Base-by-base conservation (phyloP, 2,888 invertebrate species). In the Dynastes maya region DNA sequence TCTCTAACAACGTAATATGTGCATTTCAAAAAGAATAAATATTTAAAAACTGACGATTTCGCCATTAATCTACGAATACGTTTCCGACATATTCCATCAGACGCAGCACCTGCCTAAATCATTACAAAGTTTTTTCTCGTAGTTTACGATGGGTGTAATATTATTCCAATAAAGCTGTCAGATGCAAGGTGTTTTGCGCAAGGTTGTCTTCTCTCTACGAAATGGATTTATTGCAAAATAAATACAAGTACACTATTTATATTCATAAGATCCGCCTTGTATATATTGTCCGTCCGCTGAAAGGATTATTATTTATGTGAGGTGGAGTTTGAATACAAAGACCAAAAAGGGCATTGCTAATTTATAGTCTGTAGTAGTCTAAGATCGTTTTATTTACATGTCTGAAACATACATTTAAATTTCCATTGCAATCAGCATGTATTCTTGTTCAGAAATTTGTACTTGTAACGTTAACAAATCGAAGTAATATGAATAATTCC, bases 201-300 rank as follows among this genome's bases (percentile, higher is more conserved):
- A 4, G 6, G 55, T 58, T 22, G 55, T 58, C 22, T 58, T 6
- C 22, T 27, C 22, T 58, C 13, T 9, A 58, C 16, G 55, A 53
- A 58, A 58, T 58, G 22, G 55, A 58, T 58, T 58, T 58, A 58
- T 58, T 27, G 55, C 55, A 58, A 58, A 58, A 58, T 58, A 58
- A 58, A 58, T 58, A 8, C 16, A 22, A 4, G 55, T 58, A 58
- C 55, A 16, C 6, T 58, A 58, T 58, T 58, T 58, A 58, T 58
- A 58, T 58, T 58, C 55, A 58, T 58, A 58, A 58, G 55, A 4
- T 58, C 55, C 55, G 55, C 55, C 22, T 58, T 16, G 22, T 16
- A 58, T 16, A 45, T 8, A 45, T 45, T 2, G 45, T 45, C 11
- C 45, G 45, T 45, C 45, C 45, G 45, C 2, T 45, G 45, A 45